phyloP scores from a whole-genome alignment of 2,797 vertebrate species.

The Jordanella pulchra region DNA sequence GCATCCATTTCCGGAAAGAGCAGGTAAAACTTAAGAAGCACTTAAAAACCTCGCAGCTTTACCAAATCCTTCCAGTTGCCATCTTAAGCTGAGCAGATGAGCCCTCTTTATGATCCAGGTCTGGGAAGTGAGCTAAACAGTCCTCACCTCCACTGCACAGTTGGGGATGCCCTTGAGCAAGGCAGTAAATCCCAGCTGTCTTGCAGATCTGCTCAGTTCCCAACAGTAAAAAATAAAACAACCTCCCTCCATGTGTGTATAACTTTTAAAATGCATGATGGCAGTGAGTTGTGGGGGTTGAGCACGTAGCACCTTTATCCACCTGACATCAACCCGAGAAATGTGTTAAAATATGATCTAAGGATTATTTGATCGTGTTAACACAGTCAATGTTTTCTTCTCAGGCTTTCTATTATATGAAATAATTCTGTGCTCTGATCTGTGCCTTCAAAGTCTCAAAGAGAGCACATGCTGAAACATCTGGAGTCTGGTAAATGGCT shows the following conservation, averaged over 20 bases:
- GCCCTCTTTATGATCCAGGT: conserved; percentile 58
- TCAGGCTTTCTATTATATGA: conserved; percentile 69
- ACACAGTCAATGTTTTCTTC: conserved; percentile 53
- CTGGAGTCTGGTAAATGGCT: conserved; percentile 78
- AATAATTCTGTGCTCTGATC: conserved; percentile 78
- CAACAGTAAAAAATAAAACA: conserved; percentile 62
- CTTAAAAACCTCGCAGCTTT: conserved; percentile 46
- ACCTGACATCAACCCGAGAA: conserved; percentile 42
- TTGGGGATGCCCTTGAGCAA: conserved; percentile 73
- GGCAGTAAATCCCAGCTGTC: conserved; percentile 75
- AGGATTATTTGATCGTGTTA: conserved; percentile 36
- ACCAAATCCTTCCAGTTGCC: conserved; percentile 37
- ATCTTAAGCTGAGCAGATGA: conserved; percentile 59
- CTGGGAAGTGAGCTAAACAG: conserved; percentile 60
- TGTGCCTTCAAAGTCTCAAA: conserved; percentile 77
- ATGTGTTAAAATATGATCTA: conserved; percentile 10
- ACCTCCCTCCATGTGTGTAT: conserved; percentile 45
- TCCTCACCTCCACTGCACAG: conserved; percentile 47
- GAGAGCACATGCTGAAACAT: conserved; percentile 80
- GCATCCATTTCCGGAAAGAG: conserved; percentile 14
- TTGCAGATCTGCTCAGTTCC: conserved; percentile 63
- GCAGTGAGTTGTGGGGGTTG: conserved; percentile 26
- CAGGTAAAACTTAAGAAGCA: conserved; percentile 26
- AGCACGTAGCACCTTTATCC: conserved; percentile 29
- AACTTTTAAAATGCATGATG: conserved; percentile 14